These are phyloP conservation scores for Hippocampus kuda DNA, from an alignment of 2,797 vertebrate species.

Conservation along the genomic window DNA sequence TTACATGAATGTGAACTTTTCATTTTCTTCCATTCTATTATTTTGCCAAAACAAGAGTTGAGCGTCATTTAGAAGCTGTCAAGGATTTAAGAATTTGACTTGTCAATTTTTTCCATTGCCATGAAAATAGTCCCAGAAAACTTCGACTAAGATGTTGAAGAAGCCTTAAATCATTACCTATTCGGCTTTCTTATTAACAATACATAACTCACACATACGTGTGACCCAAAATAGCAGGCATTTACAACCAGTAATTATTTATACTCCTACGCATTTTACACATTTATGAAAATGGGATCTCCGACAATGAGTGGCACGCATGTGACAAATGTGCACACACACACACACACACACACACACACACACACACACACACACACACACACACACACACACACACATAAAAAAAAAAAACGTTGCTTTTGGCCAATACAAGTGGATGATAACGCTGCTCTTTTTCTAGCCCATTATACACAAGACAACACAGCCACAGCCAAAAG, in stretches of 20 bases:
- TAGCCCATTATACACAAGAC: constrained; percentile 8
- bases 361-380: too few species aligned
- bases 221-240: constrained; percentile 41
- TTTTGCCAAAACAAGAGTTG: not conserved
- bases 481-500: constrained; percentile 10
- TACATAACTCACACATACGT: constrained; percentile 17
- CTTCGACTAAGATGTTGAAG: not conserved
- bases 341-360: too few species aligned
- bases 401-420: not conserved
- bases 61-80: not conserved
- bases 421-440: constrained; percentile 17
- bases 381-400: too few species aligned
- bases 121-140: not conserved
- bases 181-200: constrained; percentile 35
- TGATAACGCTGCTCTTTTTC: constrained; percentile 25
- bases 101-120: not conserved
- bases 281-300: constrained; percentile 30
- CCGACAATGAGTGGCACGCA: constrained; percentile 12
- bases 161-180: constrained; percentile 12
- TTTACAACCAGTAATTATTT: constrained; percentile 45
- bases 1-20: not conserved
- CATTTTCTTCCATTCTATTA: not conserved
- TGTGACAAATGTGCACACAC: constrained; percentile 4
- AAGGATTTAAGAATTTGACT: not conserved
- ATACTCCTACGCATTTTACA: constrained; percentile 35